phyloP scores from a whole-genome alignment of 2,888 invertebrate genomes.

The Stenodema calcarata region DNA sequence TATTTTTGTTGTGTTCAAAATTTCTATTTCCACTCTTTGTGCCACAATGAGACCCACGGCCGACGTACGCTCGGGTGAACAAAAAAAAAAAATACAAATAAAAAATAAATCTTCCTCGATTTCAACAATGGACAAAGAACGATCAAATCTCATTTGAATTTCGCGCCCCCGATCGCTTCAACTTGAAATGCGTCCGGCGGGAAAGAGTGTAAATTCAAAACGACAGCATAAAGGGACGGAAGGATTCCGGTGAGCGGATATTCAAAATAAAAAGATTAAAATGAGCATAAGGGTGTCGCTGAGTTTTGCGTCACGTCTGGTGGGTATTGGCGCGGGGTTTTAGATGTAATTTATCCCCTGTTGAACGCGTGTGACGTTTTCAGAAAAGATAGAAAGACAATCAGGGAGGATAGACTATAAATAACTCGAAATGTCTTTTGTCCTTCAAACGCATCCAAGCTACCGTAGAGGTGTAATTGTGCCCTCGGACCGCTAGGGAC shows the following conservation, averaged over 20 bases:
- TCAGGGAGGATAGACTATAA: constrained; percentile 26
- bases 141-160: neutral
- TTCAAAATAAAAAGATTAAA: constrained; percentile 21
- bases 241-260: neutral
- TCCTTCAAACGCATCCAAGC: constrained; percentile 30
- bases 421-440: constrained; percentile 39
- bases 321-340: neutral
- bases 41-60: too few relatives aligned
- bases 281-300: neutral
- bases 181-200: neutral
- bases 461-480: constrained; percentile 15
- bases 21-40: too few relatives aligned
- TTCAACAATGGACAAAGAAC: neutral
- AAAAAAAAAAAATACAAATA: too few relatives aligned
- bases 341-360: constrained; percentile 38
- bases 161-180: neutral
- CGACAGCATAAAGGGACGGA: constrained; percentile 13
- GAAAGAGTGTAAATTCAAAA: constrained; percentile 14
- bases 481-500: neutral
- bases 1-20: too few relatives aligned
- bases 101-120: neutral
- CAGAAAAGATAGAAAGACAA: constrained; percentile 39
- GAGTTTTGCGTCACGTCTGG: neutral
- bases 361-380: constrained; percentile 40
- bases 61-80: too few relatives aligned